Conservation (phyloP, 2,113 vertebrate species). For the Ceuthmochares aereus region DNA sequence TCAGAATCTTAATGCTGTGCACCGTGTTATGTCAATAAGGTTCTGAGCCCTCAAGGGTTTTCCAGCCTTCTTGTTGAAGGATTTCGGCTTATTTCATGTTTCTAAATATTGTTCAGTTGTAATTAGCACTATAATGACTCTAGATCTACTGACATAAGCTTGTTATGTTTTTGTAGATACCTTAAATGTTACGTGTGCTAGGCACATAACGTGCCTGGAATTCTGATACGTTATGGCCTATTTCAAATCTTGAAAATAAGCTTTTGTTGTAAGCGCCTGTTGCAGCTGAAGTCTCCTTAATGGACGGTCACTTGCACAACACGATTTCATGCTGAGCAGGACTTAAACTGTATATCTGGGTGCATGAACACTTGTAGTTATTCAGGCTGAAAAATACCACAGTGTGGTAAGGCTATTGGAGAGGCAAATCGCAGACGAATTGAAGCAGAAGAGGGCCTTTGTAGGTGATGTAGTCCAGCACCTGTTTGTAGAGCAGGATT, state of each 20-base stretch:
- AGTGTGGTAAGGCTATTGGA: not conserved
- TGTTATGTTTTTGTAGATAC: not conserved
- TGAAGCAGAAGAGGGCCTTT: not conserved
- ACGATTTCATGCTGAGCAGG: not conserved
- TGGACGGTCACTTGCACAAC: not conserved
- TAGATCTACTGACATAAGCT: not conserved
- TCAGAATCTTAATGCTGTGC: not conserved
- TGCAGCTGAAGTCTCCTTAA: not conserved
- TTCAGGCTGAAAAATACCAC: not conserved
- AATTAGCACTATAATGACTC: not conserved
- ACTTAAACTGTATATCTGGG: accelerated
- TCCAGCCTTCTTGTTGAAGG: not conserved
- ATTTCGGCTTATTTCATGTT: not conserved
- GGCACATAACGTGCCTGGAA: not conserved
- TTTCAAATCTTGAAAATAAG: not conserved
- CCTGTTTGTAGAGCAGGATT: not conserved
- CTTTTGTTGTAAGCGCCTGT: accelerated
- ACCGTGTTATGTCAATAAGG: not conserved
- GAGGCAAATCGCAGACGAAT: not conserved
- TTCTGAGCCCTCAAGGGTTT: not conserved
- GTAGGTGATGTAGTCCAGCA: not conserved
- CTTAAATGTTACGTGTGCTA: not conserved
- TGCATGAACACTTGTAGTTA: accelerated
- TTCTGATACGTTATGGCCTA: not conserved
- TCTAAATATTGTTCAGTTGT: not conserved